Conservation (phyloP, 2,888 invertebrate species). For the Tholera decimalis region DNA sequence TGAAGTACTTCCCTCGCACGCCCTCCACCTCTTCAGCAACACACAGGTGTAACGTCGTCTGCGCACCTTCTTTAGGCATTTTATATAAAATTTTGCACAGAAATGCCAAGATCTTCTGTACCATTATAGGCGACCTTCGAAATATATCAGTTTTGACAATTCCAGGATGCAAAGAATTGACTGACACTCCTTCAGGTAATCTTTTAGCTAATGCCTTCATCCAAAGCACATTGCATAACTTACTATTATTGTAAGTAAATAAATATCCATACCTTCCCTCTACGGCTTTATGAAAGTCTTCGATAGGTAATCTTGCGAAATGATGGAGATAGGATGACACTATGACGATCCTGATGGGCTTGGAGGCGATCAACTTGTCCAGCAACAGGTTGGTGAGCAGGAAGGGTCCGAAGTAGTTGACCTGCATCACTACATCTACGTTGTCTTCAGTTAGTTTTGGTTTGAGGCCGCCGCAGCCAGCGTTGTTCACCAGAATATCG, state of each 20-base stretch:
- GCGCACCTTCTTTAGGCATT: conserved; percentile 94
- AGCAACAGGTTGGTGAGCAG: conserved; percentile 93
- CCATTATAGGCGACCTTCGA: conserved; percentile 92
- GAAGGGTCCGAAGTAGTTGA: conserved; percentile 94
- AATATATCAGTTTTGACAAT: conserved; percentile 95
- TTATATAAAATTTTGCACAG: no score
- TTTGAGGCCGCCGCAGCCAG: conserved; percentile 86
- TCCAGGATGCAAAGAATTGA: conserved; percentile 96
- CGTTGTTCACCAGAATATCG: conserved; percentile 93
- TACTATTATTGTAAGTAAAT: conserved; percentile 86
- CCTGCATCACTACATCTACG: conserved; percentile 92
- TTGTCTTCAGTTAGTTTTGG: conserved; percentile 90
- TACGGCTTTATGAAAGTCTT: conserved; percentile 69
- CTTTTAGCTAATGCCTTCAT: conserved; percentile 82
- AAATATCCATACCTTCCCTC: conserved; percentile 55
- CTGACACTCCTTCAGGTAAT: conserved; percentile 92
- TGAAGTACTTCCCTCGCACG: conserved; percentile 94
- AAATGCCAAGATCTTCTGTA: no score
- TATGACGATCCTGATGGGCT: conserved; percentile 84
- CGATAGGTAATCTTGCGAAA: conserved; percentile 86
- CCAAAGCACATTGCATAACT: conserved; percentile 84
- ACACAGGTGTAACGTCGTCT: conserved; percentile 94
- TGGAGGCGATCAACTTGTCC: conserved; percentile 82
- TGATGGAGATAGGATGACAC: conserved; percentile 82
- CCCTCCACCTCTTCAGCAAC: conserved; percentile 93